Evolutionary conservation across 1,140 invertebrate species (phyloP).

Genomic region (Aphis gossypii): DNA sequence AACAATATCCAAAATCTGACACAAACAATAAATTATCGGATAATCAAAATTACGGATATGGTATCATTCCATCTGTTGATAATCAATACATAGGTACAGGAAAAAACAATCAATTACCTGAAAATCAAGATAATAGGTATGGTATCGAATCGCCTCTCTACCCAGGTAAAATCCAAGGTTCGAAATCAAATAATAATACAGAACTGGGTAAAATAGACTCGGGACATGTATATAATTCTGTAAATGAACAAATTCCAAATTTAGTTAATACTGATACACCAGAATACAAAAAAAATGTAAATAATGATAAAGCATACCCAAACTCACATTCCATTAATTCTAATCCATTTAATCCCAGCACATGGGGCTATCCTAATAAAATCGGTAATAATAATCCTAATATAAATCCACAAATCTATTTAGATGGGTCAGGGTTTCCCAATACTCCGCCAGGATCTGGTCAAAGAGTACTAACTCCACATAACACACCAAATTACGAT

Average conservation of each 20-base stretch:
- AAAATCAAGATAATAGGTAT: not conserved
- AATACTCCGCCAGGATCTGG: not conserved
- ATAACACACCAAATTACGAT: not conserved
- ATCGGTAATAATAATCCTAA: not conserved
- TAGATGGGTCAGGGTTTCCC: slow-evolving; percentile 13
- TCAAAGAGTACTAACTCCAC: slow-evolving; percentile 18
- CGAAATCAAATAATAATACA: not conserved
- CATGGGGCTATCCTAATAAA: not conserved
- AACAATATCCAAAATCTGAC: not conserved
- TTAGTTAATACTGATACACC: not conserved
- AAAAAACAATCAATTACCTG: not conserved
- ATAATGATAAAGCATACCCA: not conserved
- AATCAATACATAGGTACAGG: not conserved
- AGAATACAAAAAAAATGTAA: not conserved
- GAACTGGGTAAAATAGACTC: not conserved
- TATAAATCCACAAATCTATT: not conserved
- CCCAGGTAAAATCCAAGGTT: not conserved
- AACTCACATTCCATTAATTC: not conserved
- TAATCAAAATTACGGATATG: not conserved
- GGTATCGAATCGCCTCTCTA: not conserved
- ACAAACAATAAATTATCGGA: not conserved
- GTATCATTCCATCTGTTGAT: not conserved
- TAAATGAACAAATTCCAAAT: not conserved
- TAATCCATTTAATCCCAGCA: not conserved
- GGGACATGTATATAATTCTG: not conserved